A percentile compares a stretch with the other conserved stretches of the same genome.
Evolutionary conservation across 2,888 invertebrate genomes (phyloP).

Genomic region (Sussaba pulchella): DNA sequence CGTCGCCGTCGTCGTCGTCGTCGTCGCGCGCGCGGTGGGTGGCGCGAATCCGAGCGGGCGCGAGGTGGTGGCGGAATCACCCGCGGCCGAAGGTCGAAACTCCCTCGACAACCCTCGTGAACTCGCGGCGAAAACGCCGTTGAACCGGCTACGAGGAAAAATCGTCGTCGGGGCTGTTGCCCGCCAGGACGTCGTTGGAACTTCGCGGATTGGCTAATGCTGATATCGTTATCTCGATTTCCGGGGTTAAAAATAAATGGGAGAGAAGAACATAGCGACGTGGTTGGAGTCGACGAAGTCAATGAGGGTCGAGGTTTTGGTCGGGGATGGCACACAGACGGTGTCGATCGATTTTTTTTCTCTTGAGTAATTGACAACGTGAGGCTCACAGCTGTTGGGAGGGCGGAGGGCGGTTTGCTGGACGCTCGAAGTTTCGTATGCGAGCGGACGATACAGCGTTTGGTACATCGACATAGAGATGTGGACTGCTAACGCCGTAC

Average conservation of each 20-base stretch:
- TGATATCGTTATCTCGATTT: background rate
- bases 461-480: too few species aligned
- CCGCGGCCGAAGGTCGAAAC: slow-evolving; percentile 56
- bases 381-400: too few species aligned
- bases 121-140: slow-evolving; percentile 23
- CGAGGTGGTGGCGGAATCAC: slow-evolving; percentile 8
- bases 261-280: slow-evolving; percentile 8
- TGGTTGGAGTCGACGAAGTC: slow-evolving; percentile 26
- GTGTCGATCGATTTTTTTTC: too few species aligned
- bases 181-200: slow-evolving; percentile 3
- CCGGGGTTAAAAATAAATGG: too few species aligned
- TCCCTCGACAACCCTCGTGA: slow-evolving; percentile 52
- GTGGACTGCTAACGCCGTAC: too few species aligned
- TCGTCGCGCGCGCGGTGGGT: slow-evolving; percentile 7
- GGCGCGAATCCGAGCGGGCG: background rate
- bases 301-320: too few species aligned
- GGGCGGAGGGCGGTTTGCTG: too few species aligned
- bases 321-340: too few species aligned
- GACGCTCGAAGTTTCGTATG: too few species aligned
- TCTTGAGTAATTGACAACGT: too few species aligned
- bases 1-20: too few species aligned
- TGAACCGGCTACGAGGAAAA: slow-evolving; percentile 12
- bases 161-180: slow-evolving; percentile 40
- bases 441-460: too few species aligned
- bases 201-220: background rate